These are phyloP conservation scores for Enteromius viviparus DNA, from an alignment of 2,797 vertebrate species.

Conservation along the genomic window DNA sequence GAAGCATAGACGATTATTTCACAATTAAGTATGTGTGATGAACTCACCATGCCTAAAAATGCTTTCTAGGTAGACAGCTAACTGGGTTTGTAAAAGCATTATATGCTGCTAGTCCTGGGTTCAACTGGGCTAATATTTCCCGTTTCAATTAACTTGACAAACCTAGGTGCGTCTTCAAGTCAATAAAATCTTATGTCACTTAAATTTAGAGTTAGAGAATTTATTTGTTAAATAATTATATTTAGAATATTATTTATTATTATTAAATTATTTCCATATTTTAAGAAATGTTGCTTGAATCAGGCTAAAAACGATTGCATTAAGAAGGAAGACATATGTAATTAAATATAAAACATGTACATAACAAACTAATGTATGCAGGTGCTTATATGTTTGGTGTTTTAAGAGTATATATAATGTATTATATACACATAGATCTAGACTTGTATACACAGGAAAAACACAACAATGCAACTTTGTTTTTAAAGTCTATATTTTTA, in stretches of 20 bases:
- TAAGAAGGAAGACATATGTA: background rate
- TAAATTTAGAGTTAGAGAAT: background rate
- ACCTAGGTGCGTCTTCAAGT: background rate
- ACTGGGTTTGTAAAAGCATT: background rate
- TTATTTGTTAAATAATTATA: too few relatives aligned
- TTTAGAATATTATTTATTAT: too few relatives aligned
- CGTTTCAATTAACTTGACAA: background rate
- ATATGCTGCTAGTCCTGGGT: too few relatives aligned
- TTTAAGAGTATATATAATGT: too few relatives aligned
- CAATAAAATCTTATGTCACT: background rate
- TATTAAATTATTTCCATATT: background rate
- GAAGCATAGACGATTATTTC: background rate
- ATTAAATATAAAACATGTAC: background rate
- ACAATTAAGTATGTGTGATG: background rate
- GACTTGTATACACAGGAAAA: background rate
- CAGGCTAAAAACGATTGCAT: background rate
- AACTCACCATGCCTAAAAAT: background rate
- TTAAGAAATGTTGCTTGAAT: background rate
- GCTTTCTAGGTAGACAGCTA: background rate
- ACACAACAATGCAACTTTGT: background rate
- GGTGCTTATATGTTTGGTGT: too few relatives aligned
- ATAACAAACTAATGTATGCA: background rate
- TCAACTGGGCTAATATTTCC: background rate
- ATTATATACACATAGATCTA: background rate
- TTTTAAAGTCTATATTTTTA: background rate